Percentiles rank a stretch among this genome's conserved stretches.
Evolutionary conservation across 2,797 vertebrate species (phyloP).

Genomic region (Sorex maritimensis): DNA sequence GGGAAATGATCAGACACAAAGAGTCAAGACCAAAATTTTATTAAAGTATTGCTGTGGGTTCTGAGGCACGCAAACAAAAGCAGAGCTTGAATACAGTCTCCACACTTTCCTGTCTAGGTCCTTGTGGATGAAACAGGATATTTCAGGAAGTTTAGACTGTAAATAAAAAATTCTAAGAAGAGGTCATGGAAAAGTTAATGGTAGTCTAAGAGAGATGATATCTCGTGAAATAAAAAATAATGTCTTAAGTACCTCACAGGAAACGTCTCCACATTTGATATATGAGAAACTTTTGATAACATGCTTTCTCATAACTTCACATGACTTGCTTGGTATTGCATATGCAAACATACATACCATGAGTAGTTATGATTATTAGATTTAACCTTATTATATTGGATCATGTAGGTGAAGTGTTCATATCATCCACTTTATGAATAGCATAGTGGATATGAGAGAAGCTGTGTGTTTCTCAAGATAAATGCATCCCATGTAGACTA

Average conservation of each 20-base stretch:
- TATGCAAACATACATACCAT: neutral
- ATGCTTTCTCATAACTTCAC: neutral
- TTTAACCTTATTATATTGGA: neutral
- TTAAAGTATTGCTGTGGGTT: constrained; percentile 75
- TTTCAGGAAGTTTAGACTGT: constrained; percentile 13
- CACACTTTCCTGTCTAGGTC: constrained; percentile 62
- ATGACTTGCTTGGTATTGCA: neutral
- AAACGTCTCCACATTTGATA: constrained; percentile 25
- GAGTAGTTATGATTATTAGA: neutral
- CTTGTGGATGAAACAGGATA: constrained; percentile 69
- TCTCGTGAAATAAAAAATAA: neutral
- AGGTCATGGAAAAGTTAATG: constrained; percentile 34
- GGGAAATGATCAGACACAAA: constrained; percentile 79
- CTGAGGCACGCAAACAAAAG: constrained; percentile 58
- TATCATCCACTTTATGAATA: neutral
- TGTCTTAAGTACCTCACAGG: neutral
- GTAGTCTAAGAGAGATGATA: neutral
- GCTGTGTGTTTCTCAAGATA: neutral
- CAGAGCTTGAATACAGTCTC: neutral
- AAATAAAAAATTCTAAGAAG: neutral
- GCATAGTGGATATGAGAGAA: neutral
- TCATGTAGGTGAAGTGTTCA: neutral
- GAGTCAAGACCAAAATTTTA: constrained; percentile 78
- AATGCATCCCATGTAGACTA: accelerated
- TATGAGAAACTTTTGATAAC: neutral